These are phyloP conservation scores for Sebastes minor DNA, from an alignment of 2,797 vertebrate genomes.

Conservation along the genomic window DNA sequence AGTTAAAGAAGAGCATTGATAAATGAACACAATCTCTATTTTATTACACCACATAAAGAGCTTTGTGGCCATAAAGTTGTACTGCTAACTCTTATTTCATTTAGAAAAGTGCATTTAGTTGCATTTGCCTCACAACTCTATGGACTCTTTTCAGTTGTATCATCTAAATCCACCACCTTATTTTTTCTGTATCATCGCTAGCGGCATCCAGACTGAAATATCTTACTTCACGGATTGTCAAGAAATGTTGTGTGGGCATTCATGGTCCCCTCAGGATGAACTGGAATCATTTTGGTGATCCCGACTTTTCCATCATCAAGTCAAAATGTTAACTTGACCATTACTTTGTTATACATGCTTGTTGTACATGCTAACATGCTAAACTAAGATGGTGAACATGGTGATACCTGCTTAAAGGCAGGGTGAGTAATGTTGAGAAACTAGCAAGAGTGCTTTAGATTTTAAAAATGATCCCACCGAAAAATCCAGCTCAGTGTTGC, in stretches of 20 bases:
- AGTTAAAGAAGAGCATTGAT: not conserved
- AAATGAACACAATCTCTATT: not conserved
- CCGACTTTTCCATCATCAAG: not conserved
- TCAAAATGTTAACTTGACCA: not conserved
- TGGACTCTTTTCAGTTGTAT: not conserved
- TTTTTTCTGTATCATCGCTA: not conserved
- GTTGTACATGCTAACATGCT: too few species aligned
- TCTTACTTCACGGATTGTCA: not conserved
- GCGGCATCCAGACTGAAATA: not conserved
- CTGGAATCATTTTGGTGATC: not conserved
- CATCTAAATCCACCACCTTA: not conserved
- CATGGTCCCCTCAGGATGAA: not conserved
- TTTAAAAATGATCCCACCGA: too few species aligned
- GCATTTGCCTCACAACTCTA: not conserved
- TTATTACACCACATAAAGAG: slow-evolving; percentile 2
- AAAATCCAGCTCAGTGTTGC: too few species aligned
- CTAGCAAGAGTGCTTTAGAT: too few species aligned
- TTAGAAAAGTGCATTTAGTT: not conserved
- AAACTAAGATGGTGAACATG: not conserved
- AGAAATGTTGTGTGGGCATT: not conserved
- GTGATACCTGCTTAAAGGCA: not conserved
- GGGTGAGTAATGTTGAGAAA: too few species aligned
- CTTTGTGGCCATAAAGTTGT: slow-evolving; percentile 9
- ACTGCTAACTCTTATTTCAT: not conserved
- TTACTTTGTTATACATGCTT: not conserved